Base-by-base conservation (phyloP, 2,797 vertebrate species). In the Notolepis coatsorum region DNA sequence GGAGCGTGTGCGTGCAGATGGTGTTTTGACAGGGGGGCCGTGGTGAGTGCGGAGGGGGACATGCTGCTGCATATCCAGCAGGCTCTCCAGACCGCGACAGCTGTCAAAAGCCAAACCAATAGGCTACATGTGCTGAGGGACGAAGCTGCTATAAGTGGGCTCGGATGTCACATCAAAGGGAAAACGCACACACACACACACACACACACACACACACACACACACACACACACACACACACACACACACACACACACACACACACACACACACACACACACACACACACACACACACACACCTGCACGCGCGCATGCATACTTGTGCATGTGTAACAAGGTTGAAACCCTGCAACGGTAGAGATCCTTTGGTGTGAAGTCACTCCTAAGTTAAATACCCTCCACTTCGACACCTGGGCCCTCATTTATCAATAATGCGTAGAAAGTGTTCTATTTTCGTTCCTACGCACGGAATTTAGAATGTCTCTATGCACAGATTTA, bases 21-120 rank as follows among this genome's bases (percentile, higher is more conserved):
- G n/a, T n/a, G n/a, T n/a, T n/a, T n/a, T n/a, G n/a, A n/a, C n/a
- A n/a, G 24, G 18, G 47, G 25, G 47, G 13, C 12, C 55, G 10
- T 21, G 10, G 25, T 15, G 30, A 38, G 47, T 4, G 0, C 7
- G 31, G 18, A 13, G 33, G 47, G 45, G 31, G 65, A 69, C 35
- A 33, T 24, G 55, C 43, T 23, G 10, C 10, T 35, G 42, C 55
- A 47, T 66, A 65, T 54, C 60, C 73, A n/a, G n/a, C n/a, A n/a
- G 21, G 39, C 24, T 62, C 65, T 59, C 18, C 21, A 13, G 38
- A 18, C 70, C 23, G 15, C 70, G 71, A 46, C 84, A 82, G 81
- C 79, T 84, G 84, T 76, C 38, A 57, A 56, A n/a, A 78, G 27
- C 72, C 45, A 12, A 51, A 68, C 63, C 38, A 65, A 38, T 49